Percentiles rank a stretch among this genome's conserved stretches.
phyloP scores from a whole-genome alignment of 2,797 vertebrate genomes.

The Anguilla obscura region DNA sequence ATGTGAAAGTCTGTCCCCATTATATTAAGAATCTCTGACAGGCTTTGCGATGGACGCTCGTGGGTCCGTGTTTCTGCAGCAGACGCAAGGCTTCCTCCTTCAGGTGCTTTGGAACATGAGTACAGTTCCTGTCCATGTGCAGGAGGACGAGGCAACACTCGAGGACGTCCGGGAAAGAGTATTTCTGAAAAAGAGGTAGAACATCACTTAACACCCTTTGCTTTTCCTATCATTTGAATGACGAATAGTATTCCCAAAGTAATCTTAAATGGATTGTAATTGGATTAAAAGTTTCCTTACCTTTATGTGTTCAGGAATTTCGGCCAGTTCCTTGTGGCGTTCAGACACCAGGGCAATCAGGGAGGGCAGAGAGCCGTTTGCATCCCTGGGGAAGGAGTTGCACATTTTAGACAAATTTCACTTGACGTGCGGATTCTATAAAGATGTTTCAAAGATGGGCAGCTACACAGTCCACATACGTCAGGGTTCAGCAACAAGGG shows the following conservation, averaged over 20 bases:
- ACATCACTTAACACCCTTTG: not conserved
- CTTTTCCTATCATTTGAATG: not conserved
- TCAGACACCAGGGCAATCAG: conserved; percentile 77
- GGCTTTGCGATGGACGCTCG: conserved; percentile 47
- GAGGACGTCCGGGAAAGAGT: conserved; percentile 83
- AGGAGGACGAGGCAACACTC: conserved; percentile 89
- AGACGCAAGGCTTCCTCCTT: conserved; percentile 67
- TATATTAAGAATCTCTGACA: conserved; percentile 47
- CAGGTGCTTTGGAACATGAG: conserved; percentile 56
- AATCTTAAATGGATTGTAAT: not conserved
- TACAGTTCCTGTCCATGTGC: conserved; percentile 60
- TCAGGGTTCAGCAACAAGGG: too few species aligned
- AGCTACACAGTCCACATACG: not conserved
- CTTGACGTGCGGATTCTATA: not conserved
- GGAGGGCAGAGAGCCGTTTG: conserved; percentile 72
- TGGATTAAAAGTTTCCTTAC: conserved; percentile 62
- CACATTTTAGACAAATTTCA: not conserved
- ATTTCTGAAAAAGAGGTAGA: conserved; percentile 65
- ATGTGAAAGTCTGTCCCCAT: conserved; percentile 2
- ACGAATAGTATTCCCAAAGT: not conserved
- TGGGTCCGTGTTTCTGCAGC: conserved; percentile 65
- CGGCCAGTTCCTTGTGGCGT: conserved; percentile 75
- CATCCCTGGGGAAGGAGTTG: conserved; percentile 55
- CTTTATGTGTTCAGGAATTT: conserved; percentile 80
- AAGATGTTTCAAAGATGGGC: not conserved